Evolutionary conservation across 2,113 vertebrate species (phyloP), one percentile per base, ranked within the genome.

Genomic region (Ursus arctos): DNA sequence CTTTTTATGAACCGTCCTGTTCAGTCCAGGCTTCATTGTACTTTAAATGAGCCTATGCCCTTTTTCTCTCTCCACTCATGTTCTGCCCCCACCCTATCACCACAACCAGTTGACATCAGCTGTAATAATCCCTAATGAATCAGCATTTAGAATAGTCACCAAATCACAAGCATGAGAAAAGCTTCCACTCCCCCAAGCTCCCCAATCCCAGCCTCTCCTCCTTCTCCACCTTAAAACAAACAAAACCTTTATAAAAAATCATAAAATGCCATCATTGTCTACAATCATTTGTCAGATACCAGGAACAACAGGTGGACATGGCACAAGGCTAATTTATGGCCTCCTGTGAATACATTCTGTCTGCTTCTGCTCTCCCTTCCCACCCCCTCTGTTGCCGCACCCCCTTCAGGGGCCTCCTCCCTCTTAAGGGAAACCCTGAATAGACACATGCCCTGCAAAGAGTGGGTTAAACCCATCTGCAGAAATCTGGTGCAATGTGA

Each of bases 401-500:
- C 97, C 97, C 94, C 88, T 69, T 89, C 53, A 9, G 95, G 63
- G 89, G 94, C 85, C 71, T 22, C 93, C 96, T 92, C 95, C 93
- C 92, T 55, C 92, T 96, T 84, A 47, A 72, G 94, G 96, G 95
- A 97, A 98, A 97, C 95, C 97, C 95, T 97, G 76, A 96, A 97
- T 95, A 97, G 94, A 97, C 96, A 97, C 83, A 82, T 76, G 97
- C 95, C 98, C 92, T 76, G 93, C 85, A 81, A 87, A 91, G 97
- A 98, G 91, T 98, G 98, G 98, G 99, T 99, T 99, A 99, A 99
- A 97, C 98, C 98, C 98, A 99, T 98, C 99, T 99, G 99, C 99
- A 99, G 99, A 98, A 99, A 99, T 99, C 98, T 99, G 99, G 99
- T 99, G 99, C 99, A 99, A 92, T 99, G 98, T 98, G 98, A 98